A percentile compares a stretch with the other conserved stretches of the same genome.
phyloP scores from a whole-genome alignment of 2,797 vertebrate species.

The Megalops cyprinoides region DNA sequence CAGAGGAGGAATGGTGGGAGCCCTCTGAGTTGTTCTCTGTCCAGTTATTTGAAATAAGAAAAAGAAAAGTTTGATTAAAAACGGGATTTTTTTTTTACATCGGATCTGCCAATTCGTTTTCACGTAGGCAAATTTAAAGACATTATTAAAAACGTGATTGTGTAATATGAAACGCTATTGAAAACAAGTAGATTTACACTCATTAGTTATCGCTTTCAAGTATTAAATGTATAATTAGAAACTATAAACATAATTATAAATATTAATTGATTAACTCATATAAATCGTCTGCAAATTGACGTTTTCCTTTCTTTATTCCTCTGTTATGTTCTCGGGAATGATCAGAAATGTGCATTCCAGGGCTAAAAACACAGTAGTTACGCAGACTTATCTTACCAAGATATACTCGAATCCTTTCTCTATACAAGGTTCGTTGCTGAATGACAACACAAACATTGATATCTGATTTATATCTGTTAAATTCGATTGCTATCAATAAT shows the following conservation, averaged over 20 bases:
- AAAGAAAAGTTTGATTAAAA: background rate
- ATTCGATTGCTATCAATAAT: background rate
- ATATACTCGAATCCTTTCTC: background rate
- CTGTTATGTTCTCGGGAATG: background rate
- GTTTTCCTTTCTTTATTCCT: background rate
- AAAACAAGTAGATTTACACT: no score
- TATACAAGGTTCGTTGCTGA: background rate
- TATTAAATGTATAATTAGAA: no score
- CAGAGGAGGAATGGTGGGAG: conserved; percentile 30
- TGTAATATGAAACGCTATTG: no score
- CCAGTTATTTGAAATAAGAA: conserved; percentile 36
- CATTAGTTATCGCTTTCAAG: no score
- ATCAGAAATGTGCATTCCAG: background rate
- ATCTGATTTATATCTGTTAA: background rate
- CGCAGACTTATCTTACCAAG: background rate
- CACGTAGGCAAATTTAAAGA: background rate
- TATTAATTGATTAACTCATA: no score
- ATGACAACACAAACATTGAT: background rate
- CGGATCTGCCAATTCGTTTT: background rate
- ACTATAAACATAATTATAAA: no score
- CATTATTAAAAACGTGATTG: background rate
- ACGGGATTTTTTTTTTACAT: background rate
- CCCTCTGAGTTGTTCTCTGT: conserved; percentile 38
- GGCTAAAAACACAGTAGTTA: background rate
- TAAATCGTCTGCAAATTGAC: background rate